Evolutionary conservation across 1,140 invertebrate species (phyloP).

Genomic region (Lysiphlebus fabarum): DNA sequence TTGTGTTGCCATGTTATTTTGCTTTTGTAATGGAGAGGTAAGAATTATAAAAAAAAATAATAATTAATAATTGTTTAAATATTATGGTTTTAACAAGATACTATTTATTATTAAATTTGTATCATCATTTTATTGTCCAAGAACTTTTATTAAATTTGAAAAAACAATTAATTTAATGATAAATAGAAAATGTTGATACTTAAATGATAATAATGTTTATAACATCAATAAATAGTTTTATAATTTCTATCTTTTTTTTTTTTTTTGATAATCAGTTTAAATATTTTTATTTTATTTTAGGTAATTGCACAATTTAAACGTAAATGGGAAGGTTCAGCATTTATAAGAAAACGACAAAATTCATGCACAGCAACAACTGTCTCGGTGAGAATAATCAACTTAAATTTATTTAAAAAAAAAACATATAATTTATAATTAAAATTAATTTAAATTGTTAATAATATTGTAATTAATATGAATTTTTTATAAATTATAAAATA

Average conservation of each 20-base stretch:
- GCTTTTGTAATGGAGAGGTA: constrained; percentile 95
- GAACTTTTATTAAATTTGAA: constrained; percentile 6
- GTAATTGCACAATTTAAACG: constrained; percentile 76
- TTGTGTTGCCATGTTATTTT: constrained; percentile 87
- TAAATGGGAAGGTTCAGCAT: constrained; percentile 70
- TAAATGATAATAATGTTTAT: no score
- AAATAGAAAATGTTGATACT: no score
- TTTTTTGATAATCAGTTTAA: background rate
- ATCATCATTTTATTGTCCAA: background rate
- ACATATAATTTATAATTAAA: no score
- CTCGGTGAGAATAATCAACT: constrained; percentile 62
- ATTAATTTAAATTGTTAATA: no score
- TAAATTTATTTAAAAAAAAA: no score
- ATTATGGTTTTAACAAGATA: background rate
- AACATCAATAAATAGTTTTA: background rate
- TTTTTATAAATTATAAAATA: no score
- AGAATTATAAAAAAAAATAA: constrained; percentile 29
- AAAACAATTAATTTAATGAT: background rate
- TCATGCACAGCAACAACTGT: constrained; percentile 80
- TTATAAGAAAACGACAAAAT: constrained; percentile 69
- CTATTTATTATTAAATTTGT: background rate
- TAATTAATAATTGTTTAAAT: background rate
- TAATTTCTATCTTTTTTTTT: background rate
- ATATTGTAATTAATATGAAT: no score
- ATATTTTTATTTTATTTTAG: constrained; percentile 40